phyloP scores from a whole-genome alignment of 2,797 vertebrate species.

The Eulemur mongoz region DNA sequence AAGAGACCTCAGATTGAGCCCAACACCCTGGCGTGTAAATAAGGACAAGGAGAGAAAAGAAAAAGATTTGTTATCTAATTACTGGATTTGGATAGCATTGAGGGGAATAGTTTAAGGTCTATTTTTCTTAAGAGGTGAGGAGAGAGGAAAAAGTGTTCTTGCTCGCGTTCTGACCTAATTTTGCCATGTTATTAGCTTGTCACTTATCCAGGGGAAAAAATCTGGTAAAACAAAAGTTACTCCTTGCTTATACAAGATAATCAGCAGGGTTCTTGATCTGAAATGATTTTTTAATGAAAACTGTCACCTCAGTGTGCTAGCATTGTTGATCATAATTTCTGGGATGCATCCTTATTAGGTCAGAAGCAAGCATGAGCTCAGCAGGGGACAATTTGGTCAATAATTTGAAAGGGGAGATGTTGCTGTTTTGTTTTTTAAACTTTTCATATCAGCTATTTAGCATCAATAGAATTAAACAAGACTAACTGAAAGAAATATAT shows the following conservation, averaged over 20 bases:
- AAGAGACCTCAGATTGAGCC: neutral
- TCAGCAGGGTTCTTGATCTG: neutral
- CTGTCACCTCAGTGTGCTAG: neutral
- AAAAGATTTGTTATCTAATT: neutral
- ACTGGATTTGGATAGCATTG: neutral
- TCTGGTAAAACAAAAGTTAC: neutral
- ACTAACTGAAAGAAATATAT: neutral
- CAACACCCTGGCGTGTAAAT: neutral
- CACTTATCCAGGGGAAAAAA: neutral
- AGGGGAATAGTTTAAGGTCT: neutral
- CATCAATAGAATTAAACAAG: neutral
- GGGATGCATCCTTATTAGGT: neutral
- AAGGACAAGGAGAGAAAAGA: neutral
- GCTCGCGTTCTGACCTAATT: neutral
- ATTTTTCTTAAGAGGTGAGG: neutral
- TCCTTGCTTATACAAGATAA: neutral
- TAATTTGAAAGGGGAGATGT: neutral
- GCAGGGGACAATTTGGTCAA: neutral
- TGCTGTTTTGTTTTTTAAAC: neutral
- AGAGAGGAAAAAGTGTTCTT: neutral
- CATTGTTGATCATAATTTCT: neutral
- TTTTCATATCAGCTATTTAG: conserved; percentile 17
- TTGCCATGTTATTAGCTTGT: neutral
- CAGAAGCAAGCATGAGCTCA: neutral
- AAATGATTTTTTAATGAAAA: conserved; percentile 36